Percentiles rank a stretch among this genome's conserved stretches.
These are phyloP conservation scores for Dipodomys merriami DNA, from an alignment of 2,113 vertebrate genomes.

Conservation along the genomic window DNA sequence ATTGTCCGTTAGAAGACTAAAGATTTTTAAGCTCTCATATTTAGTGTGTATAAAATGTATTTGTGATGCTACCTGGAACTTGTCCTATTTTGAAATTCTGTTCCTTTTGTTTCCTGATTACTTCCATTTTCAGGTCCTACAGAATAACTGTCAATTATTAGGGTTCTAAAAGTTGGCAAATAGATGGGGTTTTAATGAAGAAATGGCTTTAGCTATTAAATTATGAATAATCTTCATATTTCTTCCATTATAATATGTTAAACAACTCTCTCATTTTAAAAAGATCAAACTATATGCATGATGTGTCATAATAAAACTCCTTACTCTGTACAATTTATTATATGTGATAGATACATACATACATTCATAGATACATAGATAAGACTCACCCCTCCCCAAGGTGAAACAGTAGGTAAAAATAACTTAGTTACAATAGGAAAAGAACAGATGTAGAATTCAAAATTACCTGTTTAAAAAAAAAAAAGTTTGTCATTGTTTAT, in stretches of 20 bases:
- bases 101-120: background rate
- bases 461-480: conserved; percentile 31
- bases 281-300: background rate
- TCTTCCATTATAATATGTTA: background rate
- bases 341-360: no score
- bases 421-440: background rate
- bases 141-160: conserved; percentile 16
- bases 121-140: background rate
- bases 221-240: conserved; percentile 25
- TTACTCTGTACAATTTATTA: no score
- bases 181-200: conserved; percentile 19
- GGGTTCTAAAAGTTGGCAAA: background rate
- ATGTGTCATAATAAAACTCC: no score
- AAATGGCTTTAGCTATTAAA: conserved; percentile 36
- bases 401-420: conserved; percentile 29
- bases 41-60: conserved; percentile 7
- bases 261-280: conserved; percentile 1
- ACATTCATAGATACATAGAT: no score
- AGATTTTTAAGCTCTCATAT: conserved; percentile 53
- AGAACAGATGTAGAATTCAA: background rate
- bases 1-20: background rate
- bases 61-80: conserved; percentile 28
- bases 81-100: conserved; percentile 9
- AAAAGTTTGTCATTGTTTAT: background rate
- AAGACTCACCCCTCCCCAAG: background rate